A percentile compares a stretch with the other conserved stretches of the same genome.
Evolutionary conservation across 2,888 invertebrate species (phyloP).

Genomic region (Philereme vetulata): DNA sequence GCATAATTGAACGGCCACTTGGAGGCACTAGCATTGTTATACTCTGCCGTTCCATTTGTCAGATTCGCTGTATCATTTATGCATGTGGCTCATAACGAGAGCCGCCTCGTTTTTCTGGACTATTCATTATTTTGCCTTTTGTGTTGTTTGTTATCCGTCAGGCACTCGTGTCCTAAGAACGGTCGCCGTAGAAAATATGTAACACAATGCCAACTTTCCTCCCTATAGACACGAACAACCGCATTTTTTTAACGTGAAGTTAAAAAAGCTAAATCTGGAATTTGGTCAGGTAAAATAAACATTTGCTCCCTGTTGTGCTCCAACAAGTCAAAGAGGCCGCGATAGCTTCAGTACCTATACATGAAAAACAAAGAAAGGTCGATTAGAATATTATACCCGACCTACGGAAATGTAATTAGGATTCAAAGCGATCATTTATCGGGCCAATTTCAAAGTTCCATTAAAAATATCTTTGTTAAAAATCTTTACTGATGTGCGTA

Average conservation of each 20-base stretch:
- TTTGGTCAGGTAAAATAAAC: conserved; percentile 72
- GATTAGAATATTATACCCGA: conserved; percentile 24
- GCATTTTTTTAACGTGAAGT: conserved; percentile 70
- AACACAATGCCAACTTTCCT: conserved; percentile 61
- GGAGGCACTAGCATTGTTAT: conserved; percentile 82
- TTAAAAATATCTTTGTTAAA: conserved; percentile 25
- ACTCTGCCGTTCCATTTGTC: conserved; percentile 82
- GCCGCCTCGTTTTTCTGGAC: conserved; percentile 76
- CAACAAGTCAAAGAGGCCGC: conserved; percentile 45
- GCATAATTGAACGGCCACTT: conserved; percentile 84
- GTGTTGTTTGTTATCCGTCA: conserved; percentile 71
- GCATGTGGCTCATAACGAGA: conserved; percentile 80
- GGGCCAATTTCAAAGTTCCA: conserved; percentile 10
- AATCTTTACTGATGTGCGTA: conserved; percentile 21
- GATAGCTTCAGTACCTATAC: conserved; percentile 38
- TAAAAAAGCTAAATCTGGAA: conserved; percentile 71
- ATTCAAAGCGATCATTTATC: conserved; percentile 20
- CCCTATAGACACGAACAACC: conserved; percentile 68
- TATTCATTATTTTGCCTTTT: conserved; percentile 80
- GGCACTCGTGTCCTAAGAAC: conserved; percentile 65
- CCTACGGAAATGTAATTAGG: conserved; percentile 3
- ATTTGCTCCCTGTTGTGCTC: conserved; percentile 61
- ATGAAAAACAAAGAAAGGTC: conserved; percentile 20
- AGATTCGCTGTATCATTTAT: conserved; percentile 83
- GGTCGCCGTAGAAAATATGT: conserved; percentile 60